Evolutionary conservation across 2,113 vertebrate species (phyloP), one percentile per base, ranked within the genome.

Genomic region (Hypocryptadius cinnamomeus): DNA sequence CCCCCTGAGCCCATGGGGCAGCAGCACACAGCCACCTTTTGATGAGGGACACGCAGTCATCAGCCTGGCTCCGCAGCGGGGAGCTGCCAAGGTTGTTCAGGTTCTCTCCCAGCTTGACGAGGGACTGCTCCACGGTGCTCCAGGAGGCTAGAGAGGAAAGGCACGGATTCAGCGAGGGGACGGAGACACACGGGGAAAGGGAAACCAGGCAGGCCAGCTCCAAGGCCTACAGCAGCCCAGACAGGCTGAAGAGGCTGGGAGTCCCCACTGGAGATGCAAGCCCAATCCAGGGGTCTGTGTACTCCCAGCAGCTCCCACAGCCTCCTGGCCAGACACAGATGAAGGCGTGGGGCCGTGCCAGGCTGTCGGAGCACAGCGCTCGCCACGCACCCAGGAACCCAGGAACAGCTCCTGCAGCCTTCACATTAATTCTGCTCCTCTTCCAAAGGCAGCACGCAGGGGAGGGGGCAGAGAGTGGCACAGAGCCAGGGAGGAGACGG

Each of bases 101-200:
- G 84, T 96, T 98, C 30, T 99, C 99, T 8, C 97, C 97, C 51
- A 99, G 97, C 92, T 97, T 99, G 61, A 98, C 14, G 5, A 99
- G 90, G 28, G 98, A 98, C 79, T 99, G 99, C 71, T 99, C 99
- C 63, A 99, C 97, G 3, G 98, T 96, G 51, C 96, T 98, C 99
- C 99, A 99, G 61, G 98, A 99, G 80, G 98, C 99, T 99, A 72
- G 50, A 81, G 78, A 92, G 25, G 79, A 40, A 68, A 59, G 59
- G 44, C 63, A 88, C 27, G 33, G 14, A 10, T 27, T 83, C 54
- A 69, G n/a, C 0, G 0, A 9, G 5, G 21, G 23, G 11, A 45
- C 45, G 45, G 21, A 5, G 25, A 51, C 66, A 60, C 1, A 1
- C 3, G 1, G 23, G 25, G 63, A 68, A 63, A 51, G 23, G 25